Evolutionary conservation across 2,888 invertebrate genomes (phyloP).

Genomic region (Charanyca ferruginea): DNA sequence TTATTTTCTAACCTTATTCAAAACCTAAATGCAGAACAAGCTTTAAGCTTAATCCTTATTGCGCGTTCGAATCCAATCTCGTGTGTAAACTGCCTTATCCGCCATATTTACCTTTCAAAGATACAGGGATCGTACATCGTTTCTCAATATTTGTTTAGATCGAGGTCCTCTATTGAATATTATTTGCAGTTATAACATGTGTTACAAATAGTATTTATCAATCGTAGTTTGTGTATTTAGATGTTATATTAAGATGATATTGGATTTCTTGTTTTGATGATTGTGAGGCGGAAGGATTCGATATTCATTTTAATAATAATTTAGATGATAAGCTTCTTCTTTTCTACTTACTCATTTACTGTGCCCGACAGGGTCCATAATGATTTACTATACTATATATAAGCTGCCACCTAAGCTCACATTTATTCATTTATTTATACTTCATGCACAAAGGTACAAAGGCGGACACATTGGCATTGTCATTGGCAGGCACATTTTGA

Average conservation of each 20-base stretch:
- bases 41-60: not conserved
- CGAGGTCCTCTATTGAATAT: conserved; percentile 30
- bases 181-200: conserved; percentile 42
- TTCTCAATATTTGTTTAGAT: conserved; percentile 30
- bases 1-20: not conserved
- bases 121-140: conserved; percentile 31
- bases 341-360: too few species aligned
- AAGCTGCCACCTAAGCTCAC: too few species aligned
- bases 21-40: not conserved
- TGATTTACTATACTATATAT: too few species aligned
- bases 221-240: conserved; percentile 14
- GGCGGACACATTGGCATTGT: too few species aligned
- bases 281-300: too few species aligned
- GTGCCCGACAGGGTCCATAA: too few species aligned
- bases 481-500: too few species aligned
- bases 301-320: too few species aligned
- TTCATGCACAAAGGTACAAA: too few species aligned
- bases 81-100: conserved; percentile 23
- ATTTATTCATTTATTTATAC: too few species aligned
- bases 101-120: conserved; percentile 41
- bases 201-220: conserved; percentile 32
- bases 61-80: conserved; percentile 15
- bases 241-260: conserved; percentile 13
- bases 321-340: too few species aligned
- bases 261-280: conserved; percentile 5